Evolutionary conservation across 2,888 invertebrate species (phyloP).

Genomic region (Nomada ruficornis): DNA sequence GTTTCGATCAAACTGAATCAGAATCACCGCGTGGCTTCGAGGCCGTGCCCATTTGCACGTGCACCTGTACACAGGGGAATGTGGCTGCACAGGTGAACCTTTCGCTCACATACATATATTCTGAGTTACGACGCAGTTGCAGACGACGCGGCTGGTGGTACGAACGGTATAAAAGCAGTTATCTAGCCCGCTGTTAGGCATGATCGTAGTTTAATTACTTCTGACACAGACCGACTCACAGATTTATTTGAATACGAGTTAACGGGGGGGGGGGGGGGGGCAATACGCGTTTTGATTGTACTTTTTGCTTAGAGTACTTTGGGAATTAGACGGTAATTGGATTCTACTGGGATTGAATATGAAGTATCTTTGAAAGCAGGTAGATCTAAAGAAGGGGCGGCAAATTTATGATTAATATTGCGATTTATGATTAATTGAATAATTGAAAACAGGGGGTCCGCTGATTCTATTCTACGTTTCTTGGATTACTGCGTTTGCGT

Average conservation of each 20-base stretch:
- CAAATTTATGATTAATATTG: too few relatives aligned
- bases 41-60: constrained; percentile 39
- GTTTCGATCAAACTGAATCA: constrained; percentile 68
- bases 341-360: background rate
- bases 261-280: background rate
- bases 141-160: constrained; percentile 45
- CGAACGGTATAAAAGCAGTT: constrained; percentile 55
- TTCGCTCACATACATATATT: constrained; percentile 12
- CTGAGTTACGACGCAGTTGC: constrained; percentile 32
- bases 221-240: constrained; percentile 32
- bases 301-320: background rate
- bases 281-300: background rate
- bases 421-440: too few relatives aligned
- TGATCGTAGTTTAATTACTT: constrained; percentile 71
- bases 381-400: too few relatives aligned
- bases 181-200: constrained; percentile 62
- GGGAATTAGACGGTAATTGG: background rate
- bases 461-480: too few relatives aligned
- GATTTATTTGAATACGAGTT: constrained; percentile 20
- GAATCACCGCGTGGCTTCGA: constrained; percentile 46
- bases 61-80: constrained; percentile 20
- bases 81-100: constrained; percentile 11
- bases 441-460: too few relatives aligned
- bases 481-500: too few relatives aligned
- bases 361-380: background rate